Base-by-base conservation (phyloP, 2,797 vertebrate genomes). In the Anguilla marmorata region DNA sequence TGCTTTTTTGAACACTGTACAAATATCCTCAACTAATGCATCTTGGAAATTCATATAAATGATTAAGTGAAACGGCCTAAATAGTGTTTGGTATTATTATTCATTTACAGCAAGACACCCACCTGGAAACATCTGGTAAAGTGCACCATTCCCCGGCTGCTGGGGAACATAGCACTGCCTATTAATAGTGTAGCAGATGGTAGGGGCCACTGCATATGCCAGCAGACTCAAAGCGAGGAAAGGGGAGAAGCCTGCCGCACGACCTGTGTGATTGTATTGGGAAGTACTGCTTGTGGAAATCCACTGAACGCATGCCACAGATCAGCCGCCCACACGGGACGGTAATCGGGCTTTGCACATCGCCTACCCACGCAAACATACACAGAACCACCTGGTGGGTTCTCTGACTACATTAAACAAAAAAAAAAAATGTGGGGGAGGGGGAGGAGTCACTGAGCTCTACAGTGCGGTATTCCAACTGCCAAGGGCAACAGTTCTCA, bases 141-240 rank as follows among this genome's bases (percentile, higher is more conserved):
- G 45, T 50, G 79, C 21, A 37, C 79, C 79, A 11, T 24, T 82
- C 79, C 16, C 79, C 7, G 14, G 45, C 45, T 50, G 45, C 79
- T 50, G 8, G 21, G 41, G 79, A 48, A 82, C n/a, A 82, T 50
- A 82, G 79, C 45, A 82, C 41, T 82, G 79, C 50, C 79, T 82
- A 82, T 82, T 82, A 82, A 82, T 82, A 82, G 16, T 48, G 79
- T 19, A 50, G 79, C 79, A 82, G 79, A 82, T 82, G 79, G 79
- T 24, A 82, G 79, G n/a, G 45, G 79, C 16, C n/a, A 21, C 79
- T 24, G 79, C 79, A 82, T n/a, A 82, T 50, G 79, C 79, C 79
- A 48, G 41, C 79, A 82, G 6, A 50, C 19, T 82, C 41, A 79
- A 1, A 27, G 33, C 1, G 79, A 50, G 45, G 76, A 82, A 82